Conservation (phyloP, 2,888 invertebrate species). For the Furcula furcula region DNA sequence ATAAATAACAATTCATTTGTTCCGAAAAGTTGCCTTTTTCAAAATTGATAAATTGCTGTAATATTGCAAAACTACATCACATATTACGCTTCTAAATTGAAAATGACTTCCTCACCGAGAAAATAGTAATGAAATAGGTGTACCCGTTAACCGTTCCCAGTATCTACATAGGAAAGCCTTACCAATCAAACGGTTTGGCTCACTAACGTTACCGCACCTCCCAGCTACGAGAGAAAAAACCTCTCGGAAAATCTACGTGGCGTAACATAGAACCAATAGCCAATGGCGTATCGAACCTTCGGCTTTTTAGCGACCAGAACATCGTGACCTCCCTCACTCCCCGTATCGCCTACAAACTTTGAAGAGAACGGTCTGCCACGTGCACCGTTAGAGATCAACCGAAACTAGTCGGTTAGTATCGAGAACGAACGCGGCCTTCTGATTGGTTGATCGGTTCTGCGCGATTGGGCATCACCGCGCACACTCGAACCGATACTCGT, state of each 20-base stretch:
- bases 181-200: conserved; percentile 40
- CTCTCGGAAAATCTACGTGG: conserved; percentile 73
- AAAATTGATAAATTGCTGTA: too few relatives aligned
- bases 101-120: too few relatives aligned
- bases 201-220: conserved; percentile 33
- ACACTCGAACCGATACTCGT: conserved; percentile 81
- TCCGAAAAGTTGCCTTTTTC: too few relatives aligned
- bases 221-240: conserved; percentile 59
- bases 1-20: too few relatives aligned
- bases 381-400: conserved; percentile 24
- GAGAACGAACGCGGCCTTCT: conserved; percentile 54
- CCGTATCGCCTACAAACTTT: conserved; percentile 10
- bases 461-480: conserved; percentile 78
- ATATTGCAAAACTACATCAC: too few relatives aligned
- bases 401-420: conserved; percentile 45
- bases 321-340: conserved; percentile 34
- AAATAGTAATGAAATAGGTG: too few relatives aligned
- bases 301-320: conserved; percentile 26
- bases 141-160: too few relatives aligned
- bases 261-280: conserved; percentile 61
- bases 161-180: conserved; percentile 24
- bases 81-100: too few relatives aligned
- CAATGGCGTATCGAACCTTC: conserved; percentile 76
- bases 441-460: conserved; percentile 83
- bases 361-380: conserved; percentile 2